Evolutionary conservation across 2,888 invertebrate species (phyloP), one percentile per base, ranked within the genome.

Genomic region (Cosmia trapezina): DNA sequence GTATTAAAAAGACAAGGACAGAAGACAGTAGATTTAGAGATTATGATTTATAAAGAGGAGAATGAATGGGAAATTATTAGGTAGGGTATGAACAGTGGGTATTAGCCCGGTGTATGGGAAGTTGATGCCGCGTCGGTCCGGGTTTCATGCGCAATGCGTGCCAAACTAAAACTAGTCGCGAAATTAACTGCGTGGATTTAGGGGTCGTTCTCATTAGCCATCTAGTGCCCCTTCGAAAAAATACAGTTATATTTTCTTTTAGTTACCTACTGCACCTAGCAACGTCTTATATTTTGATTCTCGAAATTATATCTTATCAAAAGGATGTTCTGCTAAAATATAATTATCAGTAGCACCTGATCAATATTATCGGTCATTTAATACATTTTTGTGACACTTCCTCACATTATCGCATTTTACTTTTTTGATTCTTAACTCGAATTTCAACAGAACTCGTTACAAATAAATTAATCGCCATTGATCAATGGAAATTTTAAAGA

Each of bases 31-130:
- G 96, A 96, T 96, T 96, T 94, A 94, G 92, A 94, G 96, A 96
- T 96, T 96, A 96, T 94, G 95, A 96, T 95, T 95, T 94, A 96
- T 96, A 95, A 94, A 95, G 94, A 94, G 92, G 91, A 92, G 95
- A 94, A 92, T 96, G 95, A 96, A 96, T 96, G 93, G 93, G 91
- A 94, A 95, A 96, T 96, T 95, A 95, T 96, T 94, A 93, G 91
- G 91, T 89, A 92, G 94, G 95, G 95, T 89, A 91, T 92, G 91
- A 94, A 91, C 90, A 90, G 84, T 76, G 83, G 90, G 91, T 91
- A 91, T 93, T 91, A 92, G 84, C 88, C 86, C 78, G 78, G 81
- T 85, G 85, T 89, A 85, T 87, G 84, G 85, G 89, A 87, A 88
- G 86, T 84, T 83, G 89, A 89, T 89, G 82, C 43, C 86, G 87